phyloP scores from a whole-genome alignment of 2,113 vertebrate species.

The Dascyllus trimaculatus region DNA sequence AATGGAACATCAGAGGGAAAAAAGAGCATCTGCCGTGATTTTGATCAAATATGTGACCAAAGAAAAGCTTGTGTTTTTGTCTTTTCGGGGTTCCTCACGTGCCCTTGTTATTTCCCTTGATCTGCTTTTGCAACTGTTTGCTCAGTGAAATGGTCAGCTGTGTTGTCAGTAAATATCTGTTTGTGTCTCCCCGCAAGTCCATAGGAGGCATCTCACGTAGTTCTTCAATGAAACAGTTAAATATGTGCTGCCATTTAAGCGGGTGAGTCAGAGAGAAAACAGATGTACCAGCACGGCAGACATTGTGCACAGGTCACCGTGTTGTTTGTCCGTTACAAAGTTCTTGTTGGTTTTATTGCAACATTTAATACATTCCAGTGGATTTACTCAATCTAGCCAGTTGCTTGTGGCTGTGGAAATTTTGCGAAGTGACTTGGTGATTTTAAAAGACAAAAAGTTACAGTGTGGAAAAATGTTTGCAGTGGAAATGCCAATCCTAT shows the following conservation, averaged over 20 bases:
- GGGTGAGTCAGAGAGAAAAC: slow-evolving; percentile 49
- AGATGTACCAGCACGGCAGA: slow-evolving; percentile 9
- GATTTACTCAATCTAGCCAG: background rate
- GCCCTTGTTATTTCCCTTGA: background rate
- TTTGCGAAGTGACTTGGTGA: background rate
- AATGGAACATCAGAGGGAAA: no score
- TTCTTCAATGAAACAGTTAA: background rate
- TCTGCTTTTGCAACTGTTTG: background rate
- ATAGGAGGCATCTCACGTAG: background rate
- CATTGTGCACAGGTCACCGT: slow-evolving; percentile 32
- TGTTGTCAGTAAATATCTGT: background rate
- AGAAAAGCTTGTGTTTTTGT: background rate
- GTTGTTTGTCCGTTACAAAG: slow-evolving; percentile 71
- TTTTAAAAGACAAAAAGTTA: background rate
- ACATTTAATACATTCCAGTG: slow-evolving; percentile 41
- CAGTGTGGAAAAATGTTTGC: background rate
- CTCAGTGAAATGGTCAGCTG: background rate
- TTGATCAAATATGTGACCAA: background rate
- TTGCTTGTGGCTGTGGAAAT: background rate
- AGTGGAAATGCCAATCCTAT: background rate
- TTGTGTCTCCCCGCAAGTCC: background rate
- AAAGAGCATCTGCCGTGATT: no score
- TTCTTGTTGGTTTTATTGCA: slow-evolving; percentile 67
- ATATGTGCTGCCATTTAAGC: slow-evolving; percentile 11
- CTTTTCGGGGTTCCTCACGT: background rate